Evolutionary conservation across 1,140 invertebrate species (phyloP).

Genomic region (Drosophila ohnishii): DNA sequence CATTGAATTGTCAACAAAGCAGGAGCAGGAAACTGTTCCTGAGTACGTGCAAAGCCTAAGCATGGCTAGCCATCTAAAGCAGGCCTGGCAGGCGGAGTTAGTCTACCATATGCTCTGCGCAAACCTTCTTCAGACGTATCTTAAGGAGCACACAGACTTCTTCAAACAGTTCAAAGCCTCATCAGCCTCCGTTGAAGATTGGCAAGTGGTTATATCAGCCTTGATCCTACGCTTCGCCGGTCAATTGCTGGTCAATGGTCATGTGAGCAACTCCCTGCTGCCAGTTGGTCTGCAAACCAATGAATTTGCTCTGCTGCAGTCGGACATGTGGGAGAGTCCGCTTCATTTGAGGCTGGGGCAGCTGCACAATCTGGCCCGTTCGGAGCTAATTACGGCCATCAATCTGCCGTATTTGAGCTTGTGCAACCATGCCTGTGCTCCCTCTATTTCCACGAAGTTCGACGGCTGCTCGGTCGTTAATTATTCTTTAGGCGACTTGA

Average conservation of each 20-base stretch:
- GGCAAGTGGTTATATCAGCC: slow-evolving; percentile 53
- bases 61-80: slow-evolving; percentile 60
- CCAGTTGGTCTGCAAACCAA: slow-evolving; percentile 7
- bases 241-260: slow-evolving; percentile 64
- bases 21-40: not conserved
- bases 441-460: slow-evolving; percentile 49
- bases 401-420: slow-evolving; percentile 72
- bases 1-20: not conserved
- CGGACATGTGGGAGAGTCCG: slow-evolving; percentile 52
- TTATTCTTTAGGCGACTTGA: slow-evolving; percentile 32
- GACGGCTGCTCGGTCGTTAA: slow-evolving; percentile 52
- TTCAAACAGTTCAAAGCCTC: slow-evolving; percentile 28
- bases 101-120: slow-evolving; percentile 59
- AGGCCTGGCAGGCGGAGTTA: slow-evolving; percentile 34
- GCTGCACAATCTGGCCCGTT: slow-evolving; percentile 48
- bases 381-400: slow-evolving; percentile 43
- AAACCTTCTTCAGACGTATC: slow-evolving; percentile 61
- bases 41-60: slow-evolving; percentile 45
- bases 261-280: slow-evolving; percentile 53
- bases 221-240: slow-evolving; percentile 61
- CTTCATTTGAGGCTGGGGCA: slow-evolving; percentile 45
- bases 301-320: slow-evolving; percentile 48
- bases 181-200: slow-evolving; percentile 25
- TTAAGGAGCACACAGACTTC: slow-evolving; percentile 52
- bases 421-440: slow-evolving; percentile 67